Evolutionary conservation across 1,140 invertebrate genomes (phyloP).

Genomic region (Drosophila sp.): DNA sequence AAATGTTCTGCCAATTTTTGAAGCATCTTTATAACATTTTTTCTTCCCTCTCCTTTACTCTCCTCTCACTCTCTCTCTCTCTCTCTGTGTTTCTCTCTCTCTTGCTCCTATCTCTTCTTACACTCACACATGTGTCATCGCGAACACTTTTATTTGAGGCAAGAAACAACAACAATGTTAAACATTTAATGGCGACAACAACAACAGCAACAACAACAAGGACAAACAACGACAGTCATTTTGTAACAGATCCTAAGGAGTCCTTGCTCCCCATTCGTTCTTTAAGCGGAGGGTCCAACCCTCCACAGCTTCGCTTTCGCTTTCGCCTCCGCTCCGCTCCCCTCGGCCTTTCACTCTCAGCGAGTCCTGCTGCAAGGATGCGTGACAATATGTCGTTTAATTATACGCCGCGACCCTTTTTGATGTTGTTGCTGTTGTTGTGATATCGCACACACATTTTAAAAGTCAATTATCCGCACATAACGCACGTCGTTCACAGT

Average conservation of each 20-base stretch:
- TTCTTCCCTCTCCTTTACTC: slow-evolving; percentile 1
- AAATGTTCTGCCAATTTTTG: slow-evolving; percentile 15
- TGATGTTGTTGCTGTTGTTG: slow-evolving; percentile 60
- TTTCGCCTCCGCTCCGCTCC: background rate
- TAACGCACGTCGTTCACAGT: slow-evolving; percentile 77
- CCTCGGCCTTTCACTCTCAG: background rate
- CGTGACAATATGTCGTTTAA: slow-evolving; percentile 83
- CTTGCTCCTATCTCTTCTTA: background rate
- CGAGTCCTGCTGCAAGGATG: slow-evolving; percentile 58
- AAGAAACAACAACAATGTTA: slow-evolving; percentile 32
- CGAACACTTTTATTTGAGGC: slow-evolving; percentile 36
- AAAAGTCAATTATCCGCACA: slow-evolving; percentile 83
- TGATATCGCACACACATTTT: slow-evolving; percentile 80
- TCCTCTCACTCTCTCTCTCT: background rate
- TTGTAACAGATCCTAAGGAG: slow-evolving; percentile 32
- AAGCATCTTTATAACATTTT: slow-evolving; percentile 2
- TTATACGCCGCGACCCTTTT: slow-evolving; percentile 73
- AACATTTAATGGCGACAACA: slow-evolving; percentile 59
- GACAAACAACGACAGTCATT: slow-evolving; percentile 24
- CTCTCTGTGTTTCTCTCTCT: slow-evolving; percentile 4
- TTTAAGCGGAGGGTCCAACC: slow-evolving; percentile 20
- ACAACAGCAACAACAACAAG: slow-evolving; percentile 23
- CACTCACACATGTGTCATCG: slow-evolving; percentile 20
- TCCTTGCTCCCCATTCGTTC: slow-evolving; percentile 45
- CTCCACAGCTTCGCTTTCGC: background rate